Evolutionary conservation across 2,797 vertebrate genomes (phyloP).

Genomic region (Pyrocephalus nanus): DNA sequence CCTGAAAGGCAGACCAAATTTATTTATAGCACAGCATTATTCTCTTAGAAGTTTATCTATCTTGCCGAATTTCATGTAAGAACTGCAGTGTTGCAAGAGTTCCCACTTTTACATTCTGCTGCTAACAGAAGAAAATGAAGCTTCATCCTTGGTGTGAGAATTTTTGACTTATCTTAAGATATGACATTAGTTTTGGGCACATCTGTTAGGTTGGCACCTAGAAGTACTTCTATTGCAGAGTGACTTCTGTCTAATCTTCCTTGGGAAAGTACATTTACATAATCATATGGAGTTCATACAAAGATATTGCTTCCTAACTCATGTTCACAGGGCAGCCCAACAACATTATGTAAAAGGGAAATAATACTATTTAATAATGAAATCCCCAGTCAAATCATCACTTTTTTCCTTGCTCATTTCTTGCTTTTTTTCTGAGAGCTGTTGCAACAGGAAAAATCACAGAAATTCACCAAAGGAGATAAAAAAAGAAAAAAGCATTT

Average conservation of each 20-base stretch:
- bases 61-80: background rate
- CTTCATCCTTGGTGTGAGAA: background rate
- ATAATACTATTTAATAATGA: background rate
- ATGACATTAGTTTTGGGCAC: background rate
- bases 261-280: background rate
- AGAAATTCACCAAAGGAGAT: background rate
- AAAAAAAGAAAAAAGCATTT: background rate
- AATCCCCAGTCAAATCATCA: background rate
- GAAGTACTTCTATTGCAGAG: background rate
- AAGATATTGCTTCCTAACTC: background rate
- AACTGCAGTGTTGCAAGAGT: background rate
- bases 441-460: background rate
- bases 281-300: background rate
- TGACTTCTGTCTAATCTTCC: background rate
- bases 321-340: background rate
- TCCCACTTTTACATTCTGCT: background rate
- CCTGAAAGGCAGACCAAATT: background rate
- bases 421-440: background rate
- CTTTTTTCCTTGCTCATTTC: background rate
- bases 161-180: background rate
- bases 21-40: background rate
- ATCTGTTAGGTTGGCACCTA: background rate
- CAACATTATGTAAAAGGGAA: background rate
- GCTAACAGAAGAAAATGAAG: background rate
- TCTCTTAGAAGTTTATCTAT: background rate